Conservation (phyloP, 2,888 invertebrate genomes). For the Falcaria lacertinaria region DNA sequence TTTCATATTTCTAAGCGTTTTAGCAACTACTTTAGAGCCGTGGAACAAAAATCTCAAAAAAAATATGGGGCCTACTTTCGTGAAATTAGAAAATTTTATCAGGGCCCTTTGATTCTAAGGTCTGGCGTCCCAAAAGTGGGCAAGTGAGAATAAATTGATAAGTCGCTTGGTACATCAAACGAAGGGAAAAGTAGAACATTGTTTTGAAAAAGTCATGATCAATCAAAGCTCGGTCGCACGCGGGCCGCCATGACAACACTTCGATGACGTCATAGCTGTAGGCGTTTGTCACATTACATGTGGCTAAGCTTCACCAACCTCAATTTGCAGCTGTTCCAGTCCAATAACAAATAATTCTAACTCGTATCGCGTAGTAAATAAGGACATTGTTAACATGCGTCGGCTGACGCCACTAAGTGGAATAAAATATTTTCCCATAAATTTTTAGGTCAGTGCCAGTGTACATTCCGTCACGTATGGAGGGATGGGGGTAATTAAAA, state of each 20-base stretch:
- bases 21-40: too few relatives aligned
- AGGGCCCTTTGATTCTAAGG: too few relatives aligned
- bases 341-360: constrained; percentile 21
- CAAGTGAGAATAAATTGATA: too few relatives aligned
- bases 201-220: constrained; percentile 44
- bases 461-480: constrained; percentile 60
- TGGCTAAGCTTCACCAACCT: constrained; percentile 28
- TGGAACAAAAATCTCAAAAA: too few relatives aligned
- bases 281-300: constrained; percentile 47
- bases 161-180: constrained; percentile 4
- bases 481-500: constrained; percentile 68
- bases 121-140: too few relatives aligned
- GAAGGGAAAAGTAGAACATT: constrained; percentile 23
- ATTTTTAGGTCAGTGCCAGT: constrained; percentile 63
- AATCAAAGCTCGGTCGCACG: constrained; percentile 31
- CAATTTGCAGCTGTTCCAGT: constrained; percentile 14
- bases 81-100: too few relatives aligned
- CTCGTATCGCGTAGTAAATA: constrained; percentile 26
- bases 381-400: constrained; percentile 13
- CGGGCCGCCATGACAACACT: constrained; percentile 30
- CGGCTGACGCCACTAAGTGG: constrained; percentile 17
- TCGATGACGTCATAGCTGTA: constrained; percentile 53
- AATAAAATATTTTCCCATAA: constrained; percentile 59
- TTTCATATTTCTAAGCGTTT: too few relatives aligned
- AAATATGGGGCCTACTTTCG: too few relatives aligned